phyloP scores from a whole-genome alignment of 2,888 invertebrate species.

The Diadromus collaris region DNA sequence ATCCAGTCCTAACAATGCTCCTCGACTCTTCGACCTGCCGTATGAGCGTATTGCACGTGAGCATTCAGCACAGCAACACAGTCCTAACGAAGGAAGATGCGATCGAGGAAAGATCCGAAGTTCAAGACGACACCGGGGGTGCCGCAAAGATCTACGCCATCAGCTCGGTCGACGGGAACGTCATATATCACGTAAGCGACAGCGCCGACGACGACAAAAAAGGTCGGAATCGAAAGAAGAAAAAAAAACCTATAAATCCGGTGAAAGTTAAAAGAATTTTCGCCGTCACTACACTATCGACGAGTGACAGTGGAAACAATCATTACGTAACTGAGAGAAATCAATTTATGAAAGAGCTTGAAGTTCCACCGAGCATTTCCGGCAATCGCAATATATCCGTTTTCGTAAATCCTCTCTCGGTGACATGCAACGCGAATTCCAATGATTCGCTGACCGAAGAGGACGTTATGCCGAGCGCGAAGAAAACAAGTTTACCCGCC shows the following conservation, averaged over 20 bases:
- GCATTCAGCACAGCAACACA: constrained; percentile 82
- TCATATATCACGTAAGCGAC: constrained; percentile 84
- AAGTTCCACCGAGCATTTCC: constrained; percentile 81
- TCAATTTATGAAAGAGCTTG: constrained; percentile 80
- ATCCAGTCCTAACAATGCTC: constrained; percentile 88
- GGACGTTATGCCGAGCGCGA: constrained; percentile 64
- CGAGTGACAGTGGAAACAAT: constrained; percentile 76
- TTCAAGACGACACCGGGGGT: constrained; percentile 76
- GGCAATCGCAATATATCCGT: constrained; percentile 83
- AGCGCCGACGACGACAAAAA: constrained; percentile 76
- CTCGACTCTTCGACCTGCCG: constrained; percentile 90
- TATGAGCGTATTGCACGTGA: constrained; percentile 89
- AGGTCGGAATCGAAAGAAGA: constrained; percentile 71
- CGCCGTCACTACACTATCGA: constrained; percentile 82
- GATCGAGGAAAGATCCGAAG: constrained; percentile 72
- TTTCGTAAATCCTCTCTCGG: constrained; percentile 84
- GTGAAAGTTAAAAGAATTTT: constrained; percentile 81
- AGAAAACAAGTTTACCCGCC: constrained; percentile 68
- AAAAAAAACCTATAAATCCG: constrained; percentile 75
- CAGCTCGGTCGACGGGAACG: constrained; percentile 90
- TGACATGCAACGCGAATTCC: constrained; percentile 76
- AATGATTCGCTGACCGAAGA: constrained; percentile 78
- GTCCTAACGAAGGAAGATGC: constrained; percentile 74
- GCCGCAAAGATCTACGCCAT: constrained; percentile 88
- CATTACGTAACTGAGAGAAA: constrained; percentile 80